Percentiles rank a stretch among this genome's conserved stretches.
Conservation (phyloP, 2,797 vertebrate genomes). For the Sebastes kiyomatsui region DNA sequence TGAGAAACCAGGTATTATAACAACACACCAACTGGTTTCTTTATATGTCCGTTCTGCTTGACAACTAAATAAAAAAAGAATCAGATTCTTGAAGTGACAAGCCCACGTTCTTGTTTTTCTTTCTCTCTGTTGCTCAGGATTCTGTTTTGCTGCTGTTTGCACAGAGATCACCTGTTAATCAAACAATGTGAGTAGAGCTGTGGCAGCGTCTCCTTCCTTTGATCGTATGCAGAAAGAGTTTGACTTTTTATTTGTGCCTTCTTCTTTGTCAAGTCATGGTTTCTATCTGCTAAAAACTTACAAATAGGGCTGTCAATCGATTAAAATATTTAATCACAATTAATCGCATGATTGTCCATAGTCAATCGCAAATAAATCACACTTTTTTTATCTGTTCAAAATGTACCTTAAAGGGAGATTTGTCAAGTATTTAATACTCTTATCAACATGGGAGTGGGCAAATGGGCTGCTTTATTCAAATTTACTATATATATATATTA, state of each 20-base stretch:
- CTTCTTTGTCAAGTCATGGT: too few species aligned
- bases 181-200: neutral
- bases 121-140: neutral
- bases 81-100: neutral
- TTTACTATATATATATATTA: too few species aligned
- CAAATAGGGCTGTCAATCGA: too few species aligned
- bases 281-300: too few species aligned
- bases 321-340: too few species aligned
- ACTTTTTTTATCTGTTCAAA: too few species aligned
- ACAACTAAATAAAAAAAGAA: constrained; percentile 1
- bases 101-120: constrained; percentile 13
- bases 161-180: constrained; percentile 10
- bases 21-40: neutral
- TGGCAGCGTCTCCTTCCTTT: neutral
- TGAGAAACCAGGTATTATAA: neutral
- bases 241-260: neutral
- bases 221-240: neutral
- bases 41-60: constrained; percentile 17
- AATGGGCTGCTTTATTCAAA: too few species aligned
- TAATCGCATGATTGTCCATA: too few species aligned
- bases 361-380: too few species aligned
- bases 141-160: neutral
- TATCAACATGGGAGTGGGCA: too few species aligned
- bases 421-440: too few species aligned
- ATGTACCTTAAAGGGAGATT: too few species aligned